Evolutionary conservation across 2,797 vertebrate species (phyloP).

Genomic region (Atherinosoma microstoma): DNA sequence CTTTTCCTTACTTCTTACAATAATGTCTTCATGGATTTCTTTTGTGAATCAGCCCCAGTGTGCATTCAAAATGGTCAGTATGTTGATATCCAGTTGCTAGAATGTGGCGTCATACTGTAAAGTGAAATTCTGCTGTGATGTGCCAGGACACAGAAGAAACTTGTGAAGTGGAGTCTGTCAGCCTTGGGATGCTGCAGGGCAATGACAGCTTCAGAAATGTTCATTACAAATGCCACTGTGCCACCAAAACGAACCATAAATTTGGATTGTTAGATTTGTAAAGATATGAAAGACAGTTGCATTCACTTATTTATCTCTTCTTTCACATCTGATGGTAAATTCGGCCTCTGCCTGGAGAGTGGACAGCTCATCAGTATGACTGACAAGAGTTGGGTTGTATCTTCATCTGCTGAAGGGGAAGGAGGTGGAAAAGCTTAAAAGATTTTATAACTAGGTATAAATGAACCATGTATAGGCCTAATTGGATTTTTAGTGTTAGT

Average conservation of each 20-base stretch:
- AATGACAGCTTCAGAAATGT: no score
- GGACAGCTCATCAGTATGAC: slow-evolving; percentile 52
- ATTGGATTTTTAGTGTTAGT: slow-evolving; percentile 52
- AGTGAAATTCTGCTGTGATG: no score
- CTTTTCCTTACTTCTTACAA: no score
- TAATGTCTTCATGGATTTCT: no score
- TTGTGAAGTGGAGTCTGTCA: no score
- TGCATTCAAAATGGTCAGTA: no score
- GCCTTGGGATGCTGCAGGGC: no score
- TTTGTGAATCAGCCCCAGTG: no score
- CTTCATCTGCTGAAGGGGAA: slow-evolving; percentile 32
- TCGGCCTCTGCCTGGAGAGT: slow-evolving; percentile 31
- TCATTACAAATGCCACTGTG: no score
- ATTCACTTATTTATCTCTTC: slow-evolving; percentile 4
- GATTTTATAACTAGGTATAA: slow-evolving; percentile 48
- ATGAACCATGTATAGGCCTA: slow-evolving; percentile 33
- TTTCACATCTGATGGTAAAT: slow-evolving; percentile 14
- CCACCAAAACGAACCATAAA: not conserved
- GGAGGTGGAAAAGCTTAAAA: slow-evolving; percentile 48
- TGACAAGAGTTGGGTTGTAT: slow-evolving; percentile 29
- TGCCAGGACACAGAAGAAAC: no score
- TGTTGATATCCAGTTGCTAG: no score
- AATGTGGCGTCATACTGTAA: no score
- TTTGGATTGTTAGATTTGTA: not conserved
- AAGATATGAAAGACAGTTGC: not conserved